A percentile compares a stretch with the other conserved stretches of the same genome.
These are phyloP conservation scores for Dermolepida albohirtum DNA, from an alignment of 2,888 invertebrate genomes.

Conservation along the genomic window DNA sequence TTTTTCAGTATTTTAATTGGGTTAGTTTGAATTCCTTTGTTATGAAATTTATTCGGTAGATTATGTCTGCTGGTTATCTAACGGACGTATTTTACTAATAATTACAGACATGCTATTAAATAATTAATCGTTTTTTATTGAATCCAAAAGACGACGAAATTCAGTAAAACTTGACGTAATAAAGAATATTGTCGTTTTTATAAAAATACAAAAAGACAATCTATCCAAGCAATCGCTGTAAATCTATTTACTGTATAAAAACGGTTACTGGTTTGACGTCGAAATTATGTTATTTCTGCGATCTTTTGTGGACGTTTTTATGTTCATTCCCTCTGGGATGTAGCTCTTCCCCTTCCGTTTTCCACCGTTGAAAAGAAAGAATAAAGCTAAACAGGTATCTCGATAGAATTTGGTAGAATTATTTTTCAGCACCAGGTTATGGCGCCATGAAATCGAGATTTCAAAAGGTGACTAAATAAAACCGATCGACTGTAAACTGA, in stretches of 20 bases:
- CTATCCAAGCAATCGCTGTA: constrained; percentile 1
- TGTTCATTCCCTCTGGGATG: constrained; percentile 30
- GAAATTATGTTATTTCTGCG: constrained; percentile 47
- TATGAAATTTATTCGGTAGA: too few species aligned
- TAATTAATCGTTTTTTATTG: constrained; percentile 5
- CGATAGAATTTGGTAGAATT: constrained; percentile 26
- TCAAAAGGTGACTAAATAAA: constrained; percentile 37
- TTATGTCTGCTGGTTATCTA: too few species aligned
- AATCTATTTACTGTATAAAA: constrained; percentile 20
- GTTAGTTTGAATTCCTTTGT: too few species aligned
- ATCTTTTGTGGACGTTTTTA: constrained; percentile 44
- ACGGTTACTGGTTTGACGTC: constrained; percentile 41
- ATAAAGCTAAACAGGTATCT: constrained; percentile 3
- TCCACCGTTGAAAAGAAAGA: background rate
- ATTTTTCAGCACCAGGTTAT: constrained; percentile 24
- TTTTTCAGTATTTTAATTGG: too few species aligned
- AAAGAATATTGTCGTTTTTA: background rate
- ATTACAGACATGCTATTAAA: background rate
- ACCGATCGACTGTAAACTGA: constrained; percentile 24
- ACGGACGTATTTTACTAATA: constrained; percentile 7
- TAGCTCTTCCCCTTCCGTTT: background rate
- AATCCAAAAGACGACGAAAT: background rate
- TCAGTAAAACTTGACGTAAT: constrained; percentile 3
- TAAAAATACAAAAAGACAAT: background rate
- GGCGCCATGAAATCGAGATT: constrained; percentile 32